Evolutionary conservation across 2,888 invertebrate genomes (phyloP).

Genomic region (Eucriotettix oculatus): DNA sequence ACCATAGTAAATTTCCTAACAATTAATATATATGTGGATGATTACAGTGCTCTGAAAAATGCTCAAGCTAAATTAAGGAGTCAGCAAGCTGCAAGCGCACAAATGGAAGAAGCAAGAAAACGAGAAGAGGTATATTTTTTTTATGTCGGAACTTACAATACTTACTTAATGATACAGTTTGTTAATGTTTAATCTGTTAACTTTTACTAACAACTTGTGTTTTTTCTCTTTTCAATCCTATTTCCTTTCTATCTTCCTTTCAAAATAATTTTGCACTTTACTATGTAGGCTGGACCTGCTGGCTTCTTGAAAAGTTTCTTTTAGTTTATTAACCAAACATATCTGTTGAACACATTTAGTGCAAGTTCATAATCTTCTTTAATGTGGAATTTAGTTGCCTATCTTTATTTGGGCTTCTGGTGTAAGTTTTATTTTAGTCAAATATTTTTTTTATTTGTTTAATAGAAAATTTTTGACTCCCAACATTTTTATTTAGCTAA

Average conservation of each 20-base stretch:
- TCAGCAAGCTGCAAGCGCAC: constrained; percentile 67
- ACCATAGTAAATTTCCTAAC: not conserved
- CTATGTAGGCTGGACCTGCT: constrained; percentile 67
- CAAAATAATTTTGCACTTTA: constrained; percentile 9
- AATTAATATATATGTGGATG: constrained; percentile 7
- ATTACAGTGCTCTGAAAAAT: constrained; percentile 68
- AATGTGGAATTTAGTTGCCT: constrained; percentile 4
- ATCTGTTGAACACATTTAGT: constrained; percentile 19
- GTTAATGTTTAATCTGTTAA: too few species aligned
- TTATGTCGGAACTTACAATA: not conserved
- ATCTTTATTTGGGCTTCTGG: not conserved
- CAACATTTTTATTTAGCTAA: not conserved
- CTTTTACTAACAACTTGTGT: constrained; percentile 2
- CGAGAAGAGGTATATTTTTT: constrained; percentile 40
- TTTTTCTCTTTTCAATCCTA: constrained; percentile 15
- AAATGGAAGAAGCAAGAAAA: constrained; percentile 25
- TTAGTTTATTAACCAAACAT: constrained; percentile 35
- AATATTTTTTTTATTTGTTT: not conserved
- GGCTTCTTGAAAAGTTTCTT: constrained; percentile 92
- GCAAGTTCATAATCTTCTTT: constrained; percentile 12
- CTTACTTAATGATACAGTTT: not conserved
- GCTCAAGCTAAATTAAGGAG: constrained; percentile 79
- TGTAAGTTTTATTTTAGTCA: not conserved
- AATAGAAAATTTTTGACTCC: not conserved
- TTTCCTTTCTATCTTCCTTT: constrained; percentile 12